Evolutionary conservation across 2,888 invertebrate genomes (phyloP), one percentile per base, ranked within the genome.

Genomic region (Drosophila stalkeri): DNA sequence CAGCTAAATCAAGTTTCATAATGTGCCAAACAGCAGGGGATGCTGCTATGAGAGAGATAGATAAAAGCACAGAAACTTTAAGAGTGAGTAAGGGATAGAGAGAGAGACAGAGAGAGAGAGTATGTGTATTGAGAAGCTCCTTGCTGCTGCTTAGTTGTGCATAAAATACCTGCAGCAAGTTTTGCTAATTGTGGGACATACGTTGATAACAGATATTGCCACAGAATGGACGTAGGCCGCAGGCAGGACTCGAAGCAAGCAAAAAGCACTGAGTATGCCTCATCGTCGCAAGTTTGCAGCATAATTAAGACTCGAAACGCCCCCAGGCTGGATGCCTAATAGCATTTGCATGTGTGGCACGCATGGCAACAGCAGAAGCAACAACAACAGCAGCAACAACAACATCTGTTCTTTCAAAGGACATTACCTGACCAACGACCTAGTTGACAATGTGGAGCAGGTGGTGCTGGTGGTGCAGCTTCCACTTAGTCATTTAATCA

Each of bases 1-100:
- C 86, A 82, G 83, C 87, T 85, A 81, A 86, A 86, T 86, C 85
- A 86, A 83, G 87, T 86, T 85, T 86, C 85, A 86, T 86, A 85
- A 86, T 83, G 85, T 81, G 82, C 59, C 72, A 79, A 66, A 55
- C 61, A 41, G 44, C 31, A 54, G 31, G 20, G 57, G 46, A 43
- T 43, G 27, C 9, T 44, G 41, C 39, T 8, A 43, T 49, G 41
- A 61, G 41, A 44, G 3, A 49, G 31, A 18, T 18, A 64, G 46
- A 47, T 14, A 62, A 8, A 12, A 41, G 44, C 18, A 56, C 0
- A 31, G 16, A n/a, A 23, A 33, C 39, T 37, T 11, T 47, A 18
- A 49, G 16, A 43, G 3, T 11, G 27, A 49, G 20, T 35, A 14
- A 46, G 44, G 33, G 43, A n/a, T 5, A 56, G 2, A 20, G 27